Base-by-base conservation (phyloP, 2,888 invertebrate species). In the Chymomyza amoena region DNA sequence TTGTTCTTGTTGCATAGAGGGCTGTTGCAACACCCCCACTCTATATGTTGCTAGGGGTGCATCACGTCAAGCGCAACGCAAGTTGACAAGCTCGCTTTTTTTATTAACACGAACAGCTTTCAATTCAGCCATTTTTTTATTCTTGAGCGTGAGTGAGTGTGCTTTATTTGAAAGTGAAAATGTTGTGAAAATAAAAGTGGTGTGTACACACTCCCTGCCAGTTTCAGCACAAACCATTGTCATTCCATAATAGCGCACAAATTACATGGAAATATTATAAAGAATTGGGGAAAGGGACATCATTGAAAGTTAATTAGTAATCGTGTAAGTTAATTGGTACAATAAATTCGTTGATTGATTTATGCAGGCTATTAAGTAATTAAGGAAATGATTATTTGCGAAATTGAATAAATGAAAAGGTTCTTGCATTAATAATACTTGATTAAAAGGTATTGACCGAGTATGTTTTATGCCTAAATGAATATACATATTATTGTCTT, bases 231-330 rank as follows among this genome's bases (percentile, higher is more conserved):
- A 10, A 0, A 56, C 52, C 25, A 20, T 61, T 61, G 57, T 36
- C 28, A 66, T 66, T 32, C 56, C 56, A 61, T 76, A 75, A 80
- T 80, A 70, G 61, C 72, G 39, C 59, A 72, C 61, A 69, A 74
- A 72, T 72, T 75, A 67, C 67, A 69, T 71, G 76, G 69, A 74
- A 81, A 74, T 65, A 32, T 32, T 32, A 32, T 32, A 32, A 4
- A 32, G n/a, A 45, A 45, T 13, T 13, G 39, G 10, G 39, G 39
- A 13, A 45, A 0, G 39, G 67, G 64, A 68, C 75, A 84, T 85
- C 72, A 73, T 78, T 86, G 70, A 78, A 81, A 72, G 70, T 72
- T 83, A 81, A 82, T 88, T 88, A 82, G 86, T 86, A 72, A 45
- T 45, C 39, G 39, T 45, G 81, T 70, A 70, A 77, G 76, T 81